A percentile compares a stretch with the other conserved stretches of the same genome.
phyloP scores from a whole-genome alignment of 37 sponge, comb jelly and placozoan species.

The Ianthella basta region DNA sequence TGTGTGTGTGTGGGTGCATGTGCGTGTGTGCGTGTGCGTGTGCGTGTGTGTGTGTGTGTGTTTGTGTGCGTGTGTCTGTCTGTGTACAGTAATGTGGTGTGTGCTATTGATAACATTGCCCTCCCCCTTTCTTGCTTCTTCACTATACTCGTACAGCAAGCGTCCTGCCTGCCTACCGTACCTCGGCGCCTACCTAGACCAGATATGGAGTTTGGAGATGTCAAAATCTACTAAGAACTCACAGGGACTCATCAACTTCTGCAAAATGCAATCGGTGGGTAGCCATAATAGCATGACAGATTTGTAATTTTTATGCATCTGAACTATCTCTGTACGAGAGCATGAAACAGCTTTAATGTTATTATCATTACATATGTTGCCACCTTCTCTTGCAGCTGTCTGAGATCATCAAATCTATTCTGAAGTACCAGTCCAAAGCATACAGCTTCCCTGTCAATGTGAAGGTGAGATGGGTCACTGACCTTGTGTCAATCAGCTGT shows the following conservation, averaged over 20 bases:
- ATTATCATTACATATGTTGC: neutral
- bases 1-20: slow-evolving; percentile 17
- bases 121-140: too few species aligned
- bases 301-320: too few species aligned
- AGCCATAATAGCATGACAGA: neutral
- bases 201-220: slow-evolving; percentile 76
- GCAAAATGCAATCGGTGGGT: slow-evolving; percentile 82
- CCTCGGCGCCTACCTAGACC: slow-evolving; percentile 85
- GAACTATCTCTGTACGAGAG: too few species aligned
- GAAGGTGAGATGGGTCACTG: neutral
- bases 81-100: neutral
- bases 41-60: slow-evolving; percentile 20
- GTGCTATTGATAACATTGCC: neutral
- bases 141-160: too few species aligned
- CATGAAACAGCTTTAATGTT: too few species aligned
- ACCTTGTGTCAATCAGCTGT: neutral
- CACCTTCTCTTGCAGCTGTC: neutral
- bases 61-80: slow-evolving; percentile 4
- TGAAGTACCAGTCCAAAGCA: neutral
- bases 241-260: slow-evolving; percentile 86
- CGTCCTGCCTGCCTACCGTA: slow-evolving; percentile 79
- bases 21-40: slow-evolving; percentile 22
- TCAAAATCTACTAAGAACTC: slow-evolving; percentile 66
- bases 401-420: neutral
- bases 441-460: slow-evolving; percentile 3